These are phyloP conservation scores for Arion vulgaris DNA, from an alignment of 1,140 invertebrate genomes.

Conservation along the genomic window DNA sequence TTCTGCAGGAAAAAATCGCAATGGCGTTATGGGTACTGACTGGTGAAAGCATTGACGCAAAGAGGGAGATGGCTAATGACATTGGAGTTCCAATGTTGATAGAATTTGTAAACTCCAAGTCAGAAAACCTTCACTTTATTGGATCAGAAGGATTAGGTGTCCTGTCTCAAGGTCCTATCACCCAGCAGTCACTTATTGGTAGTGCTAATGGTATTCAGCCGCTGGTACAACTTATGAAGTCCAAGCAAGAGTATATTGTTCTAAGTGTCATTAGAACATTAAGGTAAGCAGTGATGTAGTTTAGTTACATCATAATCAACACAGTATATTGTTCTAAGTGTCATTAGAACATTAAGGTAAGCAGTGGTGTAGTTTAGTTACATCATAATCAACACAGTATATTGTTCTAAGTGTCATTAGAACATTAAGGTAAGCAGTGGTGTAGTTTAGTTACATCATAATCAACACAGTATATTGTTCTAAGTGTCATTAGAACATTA, in stretches of 20 bases:
- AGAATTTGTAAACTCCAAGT: conserved; percentile 68
- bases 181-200: conserved; percentile 63
- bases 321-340: too few species aligned
- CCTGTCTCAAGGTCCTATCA: conserved; percentile 66
- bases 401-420: neutral
- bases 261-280: conserved; percentile 67
- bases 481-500: too few species aligned
- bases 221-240: conserved; percentile 61
- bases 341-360: neutral
- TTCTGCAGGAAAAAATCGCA: conserved; percentile 68
- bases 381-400: neutral
- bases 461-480: too few species aligned
- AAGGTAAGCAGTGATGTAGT: conserved; percentile 44
- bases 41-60: conserved; percentile 63
- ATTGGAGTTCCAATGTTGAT: conserved; percentile 68
- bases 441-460: too few species aligned
- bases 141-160: conserved; percentile 70
- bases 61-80: conserved; percentile 65
- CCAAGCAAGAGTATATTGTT: conserved; percentile 67
- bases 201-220: conserved; percentile 67
- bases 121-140: conserved; percentile 68
- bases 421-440: neutral
- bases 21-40: conserved; percentile 70
- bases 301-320: too few species aligned
- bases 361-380: too few species aligned